Base-by-base conservation (phyloP, 2,113 vertebrate species). In the Panthera tigris region DNA sequence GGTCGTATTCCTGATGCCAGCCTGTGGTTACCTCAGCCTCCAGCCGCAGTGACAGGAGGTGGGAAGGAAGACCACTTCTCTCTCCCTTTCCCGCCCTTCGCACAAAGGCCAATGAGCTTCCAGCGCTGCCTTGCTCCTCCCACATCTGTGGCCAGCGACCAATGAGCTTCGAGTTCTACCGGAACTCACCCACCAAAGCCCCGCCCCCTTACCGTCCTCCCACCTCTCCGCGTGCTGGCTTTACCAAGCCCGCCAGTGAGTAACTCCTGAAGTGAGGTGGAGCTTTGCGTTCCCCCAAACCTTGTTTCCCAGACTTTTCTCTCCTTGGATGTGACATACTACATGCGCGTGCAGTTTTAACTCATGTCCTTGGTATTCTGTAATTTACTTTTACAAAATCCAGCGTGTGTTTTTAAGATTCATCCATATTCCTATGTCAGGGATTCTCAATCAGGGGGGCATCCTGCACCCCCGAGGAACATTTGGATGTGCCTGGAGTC, bases 21-120 rank as follows among this genome's bases (percentile, higher is more conserved):
- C 45, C 50, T 39, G 33, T 1, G 36, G 50, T 92, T 87, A 74
- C 61, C 76, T 0, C 74, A 63, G 97, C 33, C 63, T 74, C 80
- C 21, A 10, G 5, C 9, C 3, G 4, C 16, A 7, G 10, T 1
- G 7, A 79, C 33, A 3, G 36, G 41, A 18, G 19, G 12, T 8
- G n/a, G 39, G 83, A 92, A 27, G 68, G 13, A 65, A 82, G 7
- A 39, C 25, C 25, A 13, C 13, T 50, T 13, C 13, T 50, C 11
- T 4, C 66, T 57, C 19, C 21, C 31, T 52, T 85, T 87, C 31
- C 45, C 61, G 69, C 92, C 14, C 61, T 92, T 79, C 15, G 41
- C 65, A 2, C 57, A 36, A 25, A 23, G n/a, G 73, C 65, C 91
- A 90, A 55, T 90, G 55, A 80, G 69, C 88, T 69, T 29, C 23